phyloP scores from a whole-genome alignment of 2,113 vertebrate genomes.

The Campylomormyrus tamandua region DNA sequence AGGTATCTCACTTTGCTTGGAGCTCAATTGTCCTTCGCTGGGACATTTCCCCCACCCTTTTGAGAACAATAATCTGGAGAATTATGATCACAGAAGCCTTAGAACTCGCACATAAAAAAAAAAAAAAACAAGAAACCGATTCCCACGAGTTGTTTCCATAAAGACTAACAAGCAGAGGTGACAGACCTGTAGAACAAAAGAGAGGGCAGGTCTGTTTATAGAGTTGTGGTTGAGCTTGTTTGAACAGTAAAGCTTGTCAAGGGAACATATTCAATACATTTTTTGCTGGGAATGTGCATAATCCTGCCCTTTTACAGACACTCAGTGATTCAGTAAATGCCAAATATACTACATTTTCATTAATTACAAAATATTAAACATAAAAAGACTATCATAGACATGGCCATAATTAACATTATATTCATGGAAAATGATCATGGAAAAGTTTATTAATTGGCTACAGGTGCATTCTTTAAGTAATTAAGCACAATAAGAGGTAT shows the following conservation, averaged over 20 bases:
- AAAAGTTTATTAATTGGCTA: background rate
- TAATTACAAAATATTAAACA: background rate
- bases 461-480: background rate
- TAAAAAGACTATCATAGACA: background rate
- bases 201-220: background rate
- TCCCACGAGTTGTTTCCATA: background rate
- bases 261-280: background rate
- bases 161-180: background rate
- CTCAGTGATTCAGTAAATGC: background rate
- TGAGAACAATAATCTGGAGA: background rate
- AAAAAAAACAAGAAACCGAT: background rate
- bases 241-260: slow-evolving; percentile 1
- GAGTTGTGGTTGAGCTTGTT: background rate
- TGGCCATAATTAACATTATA: background rate
- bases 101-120: background rate
- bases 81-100: background rate
- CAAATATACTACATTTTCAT: background rate
- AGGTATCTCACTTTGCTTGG: background rate
- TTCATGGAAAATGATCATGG: background rate
- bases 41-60: background rate
- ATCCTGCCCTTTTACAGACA: background rate
- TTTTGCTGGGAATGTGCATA: background rate
- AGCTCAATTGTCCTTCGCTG: background rate
- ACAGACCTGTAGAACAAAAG: background rate
- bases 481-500: background rate